Percentiles rank a stretch among this genome's conserved stretches.
phyloP scores from a whole-genome alignment of 2,797 vertebrate genomes.

The Eremophila alpestris region DNA sequence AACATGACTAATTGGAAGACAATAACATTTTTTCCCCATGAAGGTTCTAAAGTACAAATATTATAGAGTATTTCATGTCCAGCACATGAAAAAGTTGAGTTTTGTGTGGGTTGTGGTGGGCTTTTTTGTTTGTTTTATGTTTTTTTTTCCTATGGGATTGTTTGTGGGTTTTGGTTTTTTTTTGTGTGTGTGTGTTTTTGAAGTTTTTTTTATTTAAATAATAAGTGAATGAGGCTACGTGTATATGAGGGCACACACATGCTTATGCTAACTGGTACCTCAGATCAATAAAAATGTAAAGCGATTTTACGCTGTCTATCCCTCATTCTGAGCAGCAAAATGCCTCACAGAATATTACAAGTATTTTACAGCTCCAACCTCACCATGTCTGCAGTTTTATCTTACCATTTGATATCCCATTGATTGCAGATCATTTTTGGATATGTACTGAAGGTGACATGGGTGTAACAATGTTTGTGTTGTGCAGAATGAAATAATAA shows the following conservation, averaged over 20 bases:
- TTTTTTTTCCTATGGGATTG: background rate
- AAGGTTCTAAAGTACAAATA: background rate
- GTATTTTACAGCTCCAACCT: background rate
- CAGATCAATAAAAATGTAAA: background rate
- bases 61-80: background rate
- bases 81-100: background rate
- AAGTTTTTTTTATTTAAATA: no score
- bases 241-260: background rate
- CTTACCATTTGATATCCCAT: background rate
- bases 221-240: background rate
- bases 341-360: background rate
- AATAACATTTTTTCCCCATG: background rate
- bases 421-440: background rate
- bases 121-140: accelerated
- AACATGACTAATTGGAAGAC: background rate
- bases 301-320: background rate
- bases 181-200: background rate
- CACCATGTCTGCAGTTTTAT: background rate
- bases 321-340: background rate
- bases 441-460: background rate
- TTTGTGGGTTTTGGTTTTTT: background rate
- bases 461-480: background rate
- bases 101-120: background rate
- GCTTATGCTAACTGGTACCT: background rate
- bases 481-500: background rate